phyloP scores from a whole-genome alignment of 35 echinoderm and acorn worm genomes.

The Lytechinus pictus region DNA sequence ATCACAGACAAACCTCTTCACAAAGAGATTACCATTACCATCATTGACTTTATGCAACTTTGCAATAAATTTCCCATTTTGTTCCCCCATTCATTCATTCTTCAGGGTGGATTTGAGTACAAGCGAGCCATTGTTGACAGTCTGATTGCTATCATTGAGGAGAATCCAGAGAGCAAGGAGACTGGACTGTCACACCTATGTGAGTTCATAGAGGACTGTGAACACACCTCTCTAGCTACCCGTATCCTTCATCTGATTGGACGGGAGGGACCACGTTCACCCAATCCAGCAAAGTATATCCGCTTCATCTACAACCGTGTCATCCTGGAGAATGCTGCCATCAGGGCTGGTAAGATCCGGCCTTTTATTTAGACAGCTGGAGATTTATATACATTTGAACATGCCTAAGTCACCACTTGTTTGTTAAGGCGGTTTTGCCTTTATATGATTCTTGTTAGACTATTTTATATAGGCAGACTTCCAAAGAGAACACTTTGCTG shows the following conservation, averaged over 20 bases:
- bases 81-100: neutral
- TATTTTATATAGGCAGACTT: too few relatives aligned
- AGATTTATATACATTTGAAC: too few relatives aligned
- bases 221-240: conserved; percentile 91
- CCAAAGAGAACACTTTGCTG: too few relatives aligned
- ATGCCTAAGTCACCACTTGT: too few relatives aligned
- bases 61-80: neutral
- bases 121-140: conserved; percentile 97
- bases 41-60: neutral
- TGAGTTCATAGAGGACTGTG: conserved; percentile 99
- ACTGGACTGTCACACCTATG: conserved; percentile 91
- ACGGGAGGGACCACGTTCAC: conserved; percentile 92
- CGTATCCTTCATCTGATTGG: conserved; percentile 96
- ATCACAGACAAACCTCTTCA: too few relatives aligned
- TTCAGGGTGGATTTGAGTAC: conserved; percentile 96
- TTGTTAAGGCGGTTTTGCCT: too few relatives aligned
- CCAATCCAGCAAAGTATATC: conserved; percentile 94
- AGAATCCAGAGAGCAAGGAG: conserved; percentile 96
- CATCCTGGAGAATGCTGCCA: conserved; percentile 95
- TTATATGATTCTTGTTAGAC: too few relatives aligned
- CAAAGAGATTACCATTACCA: too few relatives aligned
- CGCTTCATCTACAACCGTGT: conserved; percentile 99
- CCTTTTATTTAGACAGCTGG: neutral
- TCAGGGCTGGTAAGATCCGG: conserved; percentile 87
- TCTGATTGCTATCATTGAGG: conserved; percentile 92